Evolutionary conservation across 2,797 vertebrate species (phyloP).

Genomic region (Ispidina lecontei): DNA sequence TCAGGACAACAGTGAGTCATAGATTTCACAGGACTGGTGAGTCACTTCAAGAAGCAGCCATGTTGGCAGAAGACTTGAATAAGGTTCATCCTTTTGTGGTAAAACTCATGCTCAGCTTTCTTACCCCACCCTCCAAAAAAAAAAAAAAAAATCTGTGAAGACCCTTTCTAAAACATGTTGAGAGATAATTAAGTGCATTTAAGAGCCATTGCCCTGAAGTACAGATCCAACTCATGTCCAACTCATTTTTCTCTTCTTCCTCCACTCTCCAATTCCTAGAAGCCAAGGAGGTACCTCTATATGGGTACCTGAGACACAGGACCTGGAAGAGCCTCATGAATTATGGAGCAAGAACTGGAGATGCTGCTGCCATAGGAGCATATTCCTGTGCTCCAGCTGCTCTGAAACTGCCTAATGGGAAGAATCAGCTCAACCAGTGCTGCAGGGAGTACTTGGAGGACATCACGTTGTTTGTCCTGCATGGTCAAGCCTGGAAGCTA

Average conservation of each 20-base stretch:
- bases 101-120: background rate
- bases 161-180: background rate
- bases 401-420: background rate
- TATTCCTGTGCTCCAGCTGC: background rate
- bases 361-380: background rate
- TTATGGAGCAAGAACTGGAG: background rate
- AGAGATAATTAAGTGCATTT: background rate
- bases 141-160: background rate
- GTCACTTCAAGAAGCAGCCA: conserved; percentile 21
- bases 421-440: background rate
- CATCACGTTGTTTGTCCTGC: background rate
- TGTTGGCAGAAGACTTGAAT: background rate
- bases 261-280: background rate
- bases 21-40: conserved; percentile 34
- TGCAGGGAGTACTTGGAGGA: background rate
- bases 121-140: background rate
- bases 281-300: background rate
- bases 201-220: background rate
- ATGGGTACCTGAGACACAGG: background rate
- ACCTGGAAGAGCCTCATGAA: background rate
- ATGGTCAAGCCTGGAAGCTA: background rate
- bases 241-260: background rate
- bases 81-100: background rate
- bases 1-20: conserved; percentile 54
- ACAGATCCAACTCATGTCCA: background rate